Evolutionary conservation across 92 coral and sea anemone genomes (phyloP).

Genomic region (Palythoa grandiflora): DNA sequence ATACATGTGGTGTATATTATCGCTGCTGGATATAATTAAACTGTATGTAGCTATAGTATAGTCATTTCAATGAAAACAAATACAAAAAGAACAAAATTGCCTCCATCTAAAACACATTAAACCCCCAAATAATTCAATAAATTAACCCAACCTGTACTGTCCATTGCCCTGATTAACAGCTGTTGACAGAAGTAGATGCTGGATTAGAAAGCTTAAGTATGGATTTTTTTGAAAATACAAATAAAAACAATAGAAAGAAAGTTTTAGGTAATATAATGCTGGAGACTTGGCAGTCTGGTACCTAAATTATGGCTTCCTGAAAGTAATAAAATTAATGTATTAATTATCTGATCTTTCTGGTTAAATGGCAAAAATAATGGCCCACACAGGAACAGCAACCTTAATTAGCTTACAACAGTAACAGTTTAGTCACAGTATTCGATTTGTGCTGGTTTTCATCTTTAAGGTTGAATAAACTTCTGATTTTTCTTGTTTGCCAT

Average conservation of each 20-base stretch:
- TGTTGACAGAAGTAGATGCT: conserved; percentile 12
- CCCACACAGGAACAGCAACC: background rate
- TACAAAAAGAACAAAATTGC: background rate
- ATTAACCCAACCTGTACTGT: background rate
- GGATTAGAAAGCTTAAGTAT: background rate
- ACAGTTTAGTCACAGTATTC: background rate
- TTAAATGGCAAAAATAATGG: no score
- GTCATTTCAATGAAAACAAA: background rate
- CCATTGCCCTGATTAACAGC: conserved; percentile 20
- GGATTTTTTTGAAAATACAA: background rate
- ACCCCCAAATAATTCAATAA: background rate
- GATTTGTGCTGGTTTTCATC: no score
- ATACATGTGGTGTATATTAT: conserved; percentile 1
- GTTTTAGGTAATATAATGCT: background rate
- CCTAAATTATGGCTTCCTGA: background rate
- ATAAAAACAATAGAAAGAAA: background rate
- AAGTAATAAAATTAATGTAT: background rate
- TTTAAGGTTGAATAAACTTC: no score
- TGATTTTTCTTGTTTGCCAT: no score
- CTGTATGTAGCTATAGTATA: background rate
- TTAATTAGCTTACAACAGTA: background rate
- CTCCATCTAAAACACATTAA: conserved; percentile 2
- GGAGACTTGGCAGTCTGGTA: background rate
- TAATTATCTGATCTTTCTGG: background rate
- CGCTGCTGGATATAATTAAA: background rate